Evolutionary conservation across 1,140 invertebrate species (phyloP).

Genomic region (Diabrotica undecimpunctata): DNA sequence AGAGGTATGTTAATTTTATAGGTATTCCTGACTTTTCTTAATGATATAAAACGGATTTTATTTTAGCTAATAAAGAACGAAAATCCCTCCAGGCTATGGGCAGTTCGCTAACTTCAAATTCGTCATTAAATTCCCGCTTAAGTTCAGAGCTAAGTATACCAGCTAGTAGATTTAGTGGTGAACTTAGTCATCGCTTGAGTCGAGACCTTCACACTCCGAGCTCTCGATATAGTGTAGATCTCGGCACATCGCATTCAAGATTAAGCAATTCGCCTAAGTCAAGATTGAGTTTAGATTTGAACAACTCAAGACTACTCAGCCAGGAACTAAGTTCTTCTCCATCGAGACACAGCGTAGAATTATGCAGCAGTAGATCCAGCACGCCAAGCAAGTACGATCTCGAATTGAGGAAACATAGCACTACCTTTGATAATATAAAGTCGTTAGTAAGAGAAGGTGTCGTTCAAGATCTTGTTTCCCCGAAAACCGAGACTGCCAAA

Average conservation of each 20-base stretch:
- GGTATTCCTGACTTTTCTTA: neutral
- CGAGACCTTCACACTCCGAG: slow-evolving; percentile 57
- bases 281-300: slow-evolving; percentile 56
- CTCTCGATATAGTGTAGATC: slow-evolving; percentile 59
- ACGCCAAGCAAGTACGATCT: slow-evolving; percentile 48
- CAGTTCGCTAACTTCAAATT: slow-evolving; percentile 50
- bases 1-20: slow-evolving; percentile 50
- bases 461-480: slow-evolving; percentile 49
- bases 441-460: slow-evolving; percentile 67
- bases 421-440: slow-evolving; percentile 76
- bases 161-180: slow-evolving; percentile 54
- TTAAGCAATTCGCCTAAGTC: slow-evolving; percentile 57
- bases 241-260: slow-evolving; percentile 53
- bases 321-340: slow-evolving; percentile 46
- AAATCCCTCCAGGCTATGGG: slow-evolving; percentile 45
- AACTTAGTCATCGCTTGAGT: slow-evolving; percentile 55
- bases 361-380: slow-evolving; percentile 38
- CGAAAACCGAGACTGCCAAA: slow-evolving; percentile 50
- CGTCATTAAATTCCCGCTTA: slow-evolving; percentile 56
- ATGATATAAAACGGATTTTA: neutral
- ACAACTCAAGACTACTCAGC: slow-evolving; percentile 53
- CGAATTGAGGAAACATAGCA: slow-evolving; percentile 67
- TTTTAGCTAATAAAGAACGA: slow-evolving; percentile 51
- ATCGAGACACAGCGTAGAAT: slow-evolving; percentile 36
- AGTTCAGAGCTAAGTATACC: slow-evolving; percentile 58